These are phyloP conservation scores for Hyphantria cunea DNA, from an alignment of 1,140 invertebrate genomes.

Conservation along the genomic window DNA sequence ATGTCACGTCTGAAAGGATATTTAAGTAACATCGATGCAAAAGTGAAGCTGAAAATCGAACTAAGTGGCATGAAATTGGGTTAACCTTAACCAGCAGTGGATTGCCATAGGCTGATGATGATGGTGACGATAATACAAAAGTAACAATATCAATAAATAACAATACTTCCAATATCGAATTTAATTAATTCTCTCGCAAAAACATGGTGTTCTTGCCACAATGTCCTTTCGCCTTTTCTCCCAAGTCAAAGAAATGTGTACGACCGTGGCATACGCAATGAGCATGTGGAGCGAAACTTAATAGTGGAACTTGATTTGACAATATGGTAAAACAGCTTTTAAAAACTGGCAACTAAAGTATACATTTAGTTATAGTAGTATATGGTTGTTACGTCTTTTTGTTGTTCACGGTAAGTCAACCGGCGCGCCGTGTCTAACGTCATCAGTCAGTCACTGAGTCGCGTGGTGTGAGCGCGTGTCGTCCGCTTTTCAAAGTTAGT, in stretches of 20 bases:
- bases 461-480: slow-evolving; percentile 41
- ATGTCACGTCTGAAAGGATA: no score
- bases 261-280: slow-evolving; percentile 69
- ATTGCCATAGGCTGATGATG: no score
- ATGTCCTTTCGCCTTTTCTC: slow-evolving; percentile 78
- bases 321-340: slow-evolving; percentile 16
- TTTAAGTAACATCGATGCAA: no score
- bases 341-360: not conserved
- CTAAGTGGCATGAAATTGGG: no score
- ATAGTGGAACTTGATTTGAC: slow-evolving; percentile 38
- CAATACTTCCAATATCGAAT: not conserved
- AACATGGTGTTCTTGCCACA: slow-evolving; percentile 10
- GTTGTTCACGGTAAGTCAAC: slow-evolving; percentile 35
- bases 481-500: slow-evolving; percentile 28
- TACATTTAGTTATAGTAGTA: slow-evolving; percentile 18
- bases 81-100: no score
- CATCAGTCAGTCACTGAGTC: slow-evolving; percentile 57
- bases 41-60: no score
- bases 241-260: slow-evolving; percentile 69
- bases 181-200: slow-evolving; percentile 8
- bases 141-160: not conserved
- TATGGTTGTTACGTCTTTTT: slow-evolving; percentile 43
- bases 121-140: no score
- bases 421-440: slow-evolving; percentile 56
- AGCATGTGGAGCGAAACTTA: slow-evolving; percentile 62